phyloP scores from a whole-genome alignment of 2,888 invertebrate species.

The Julus scandinavius region DNA sequence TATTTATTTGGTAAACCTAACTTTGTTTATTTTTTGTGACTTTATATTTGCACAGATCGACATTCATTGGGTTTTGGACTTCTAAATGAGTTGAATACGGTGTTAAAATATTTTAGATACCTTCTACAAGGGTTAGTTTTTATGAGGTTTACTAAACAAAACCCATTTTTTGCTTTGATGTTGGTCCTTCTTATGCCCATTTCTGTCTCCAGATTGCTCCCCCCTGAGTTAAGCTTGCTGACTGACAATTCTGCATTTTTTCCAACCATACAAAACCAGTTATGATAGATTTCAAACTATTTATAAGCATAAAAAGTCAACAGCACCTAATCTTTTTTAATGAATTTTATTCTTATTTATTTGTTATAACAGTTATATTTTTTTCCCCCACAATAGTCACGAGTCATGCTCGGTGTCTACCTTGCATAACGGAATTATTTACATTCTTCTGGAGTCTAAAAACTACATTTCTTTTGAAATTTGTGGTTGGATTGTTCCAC shows the following conservation, averaged over 20 bases:
- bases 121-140: background rate
- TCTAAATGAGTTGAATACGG: background rate
- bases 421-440: conserved; percentile 5
- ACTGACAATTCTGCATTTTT: conserved; percentile 25
- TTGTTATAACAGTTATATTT: background rate
- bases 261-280: background rate
- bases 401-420: conserved; percentile 1
- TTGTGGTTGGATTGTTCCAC: background rate
- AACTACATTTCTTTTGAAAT: background rate
- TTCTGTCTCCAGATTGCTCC: background rate
- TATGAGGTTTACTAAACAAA: background rate
- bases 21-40: too few species aligned
- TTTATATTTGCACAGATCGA: too few species aligned
- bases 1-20: too few species aligned
- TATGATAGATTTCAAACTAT: conserved; percentile 8
- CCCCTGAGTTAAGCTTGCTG: background rate
- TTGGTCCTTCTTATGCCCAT: background rate
- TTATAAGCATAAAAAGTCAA: background rate
- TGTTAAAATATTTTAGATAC: background rate
- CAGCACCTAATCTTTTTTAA: background rate
- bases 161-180: conserved; percentile 7
- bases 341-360: background rate
- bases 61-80: background rate
- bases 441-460: background rate
- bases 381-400: background rate